A percentile compares a stretch with the other conserved stretches of the same genome.
These are phyloP conservation scores for Tinamus major DNA, from an alignment of 2,797 vertebrate genomes.

Conservation along the genomic window DNA sequence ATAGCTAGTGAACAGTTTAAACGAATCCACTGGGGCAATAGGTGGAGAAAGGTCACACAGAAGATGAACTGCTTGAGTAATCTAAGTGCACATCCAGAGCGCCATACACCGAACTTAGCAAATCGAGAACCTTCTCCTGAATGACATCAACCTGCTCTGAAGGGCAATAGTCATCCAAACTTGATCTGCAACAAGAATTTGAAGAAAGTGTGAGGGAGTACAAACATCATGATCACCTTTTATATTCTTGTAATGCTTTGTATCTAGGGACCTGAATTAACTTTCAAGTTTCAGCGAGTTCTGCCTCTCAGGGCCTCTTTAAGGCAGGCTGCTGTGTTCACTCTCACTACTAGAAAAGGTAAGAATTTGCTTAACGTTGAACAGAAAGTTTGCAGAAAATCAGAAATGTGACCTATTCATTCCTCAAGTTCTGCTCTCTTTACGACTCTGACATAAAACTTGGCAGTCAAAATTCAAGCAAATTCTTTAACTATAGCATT, in stretches of 20 bases:
- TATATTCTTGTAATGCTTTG: not conserved
- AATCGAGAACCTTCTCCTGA: constrained; percentile 85
- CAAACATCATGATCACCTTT: not conserved
- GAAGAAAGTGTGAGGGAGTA: not conserved
- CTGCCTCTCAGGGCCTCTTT: not conserved
- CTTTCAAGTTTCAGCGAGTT: not conserved
- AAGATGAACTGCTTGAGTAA: constrained; percentile 69
- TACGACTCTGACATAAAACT: not conserved
- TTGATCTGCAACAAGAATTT: constrained; percentile 84
- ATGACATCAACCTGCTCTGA: constrained; percentile 90
- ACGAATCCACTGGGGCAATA: not conserved
- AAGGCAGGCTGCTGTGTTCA: accelerated
- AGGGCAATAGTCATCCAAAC: constrained; percentile 96
- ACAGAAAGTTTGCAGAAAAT: not conserved
- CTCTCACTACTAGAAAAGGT: not conserved
- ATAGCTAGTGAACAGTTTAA: not conserved
- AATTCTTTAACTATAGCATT: not conserved
- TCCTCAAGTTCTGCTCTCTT: not conserved
- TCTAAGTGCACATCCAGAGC: constrained; percentile 84
- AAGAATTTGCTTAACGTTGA: not conserved
- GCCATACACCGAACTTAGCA: constrained; percentile 84
- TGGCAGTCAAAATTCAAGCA: not conserved
- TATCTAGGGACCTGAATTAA: not conserved
- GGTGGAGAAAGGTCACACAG: constrained; percentile 40
- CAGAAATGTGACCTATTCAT: not conserved